Evolutionary conservation across 2,888 invertebrate genomes (phyloP).

Genomic region (Pseudoips prasinana): DNA sequence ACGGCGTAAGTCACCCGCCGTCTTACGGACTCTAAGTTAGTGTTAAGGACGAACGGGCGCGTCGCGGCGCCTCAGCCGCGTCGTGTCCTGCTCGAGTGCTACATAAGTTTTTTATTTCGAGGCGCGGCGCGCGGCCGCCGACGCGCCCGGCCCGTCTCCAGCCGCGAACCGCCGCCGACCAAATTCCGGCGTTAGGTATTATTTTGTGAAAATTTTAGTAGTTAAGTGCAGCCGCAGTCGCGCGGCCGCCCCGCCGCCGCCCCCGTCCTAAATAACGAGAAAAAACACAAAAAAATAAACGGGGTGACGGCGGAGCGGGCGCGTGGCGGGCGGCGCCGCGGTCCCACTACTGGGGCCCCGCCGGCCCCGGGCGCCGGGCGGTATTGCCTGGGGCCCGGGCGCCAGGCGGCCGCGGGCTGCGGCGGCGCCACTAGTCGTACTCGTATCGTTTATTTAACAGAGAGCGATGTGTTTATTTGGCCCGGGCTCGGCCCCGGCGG

Average conservation of each 20-base stretch:
- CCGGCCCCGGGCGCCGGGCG: conserved; percentile 39
- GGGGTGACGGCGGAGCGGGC: conserved; percentile 36
- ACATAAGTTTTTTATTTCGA: conserved; percentile 71
- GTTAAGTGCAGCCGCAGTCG: conserved; percentile 59
- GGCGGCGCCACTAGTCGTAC: conserved; percentile 50
- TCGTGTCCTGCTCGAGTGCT: conserved; percentile 58
- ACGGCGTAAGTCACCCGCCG: conserved; percentile 55
- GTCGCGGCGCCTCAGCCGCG: conserved; percentile 33
- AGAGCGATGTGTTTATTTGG: conserved; percentile 76
- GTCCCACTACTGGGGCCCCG: conserved; percentile 26
- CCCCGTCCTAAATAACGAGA: conserved; percentile 54
- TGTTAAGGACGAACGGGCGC: conserved; percentile 52
- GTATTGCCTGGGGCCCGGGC: conserved; percentile 24
- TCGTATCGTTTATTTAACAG: conserved; percentile 60
- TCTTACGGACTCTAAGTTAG: conserved; percentile 59
- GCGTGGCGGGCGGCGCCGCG: conserved; percentile 35
- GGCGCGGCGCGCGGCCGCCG: conserved; percentile 51
- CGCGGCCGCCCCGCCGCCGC: conserved; percentile 36
- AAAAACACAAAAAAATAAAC: conserved; percentile 70
- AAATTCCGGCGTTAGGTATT: conserved; percentile 81
- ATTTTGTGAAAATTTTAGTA: conserved; percentile 81
- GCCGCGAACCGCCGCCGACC: conserved; percentile 54
- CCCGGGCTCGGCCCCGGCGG: conserved; percentile 32
- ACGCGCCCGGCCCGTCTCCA: conserved; percentile 63
- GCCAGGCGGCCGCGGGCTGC: conserved; percentile 32